phyloP scores from a whole-genome alignment of 2,797 vertebrate species.

The Pitangus sulphuratus region DNA sequence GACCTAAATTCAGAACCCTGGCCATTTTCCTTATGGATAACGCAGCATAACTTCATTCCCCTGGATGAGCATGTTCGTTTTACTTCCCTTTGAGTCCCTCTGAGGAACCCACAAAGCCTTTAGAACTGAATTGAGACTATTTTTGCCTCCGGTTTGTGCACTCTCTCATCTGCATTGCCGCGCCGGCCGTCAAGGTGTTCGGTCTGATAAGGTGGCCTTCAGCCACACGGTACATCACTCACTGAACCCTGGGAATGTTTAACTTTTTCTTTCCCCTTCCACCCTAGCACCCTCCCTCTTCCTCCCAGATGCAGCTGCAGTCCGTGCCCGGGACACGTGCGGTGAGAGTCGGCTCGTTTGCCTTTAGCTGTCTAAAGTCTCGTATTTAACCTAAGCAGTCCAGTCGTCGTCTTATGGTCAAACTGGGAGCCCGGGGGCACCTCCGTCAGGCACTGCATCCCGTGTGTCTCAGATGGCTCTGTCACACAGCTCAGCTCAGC shows the following conservation, averaged over 20 bases:
- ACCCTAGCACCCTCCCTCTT: constrained; percentile 71
- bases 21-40: not conserved
- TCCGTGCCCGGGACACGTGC: constrained; percentile 63
- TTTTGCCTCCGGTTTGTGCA: not conserved
- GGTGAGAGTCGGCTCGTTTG: constrained; percentile 66
- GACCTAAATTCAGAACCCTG: not conserved
- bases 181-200: not conserved
- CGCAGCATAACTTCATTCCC: not conserved
- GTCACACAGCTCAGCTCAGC: not conserved
- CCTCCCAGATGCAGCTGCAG: constrained; percentile 70
- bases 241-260: constrained; percentile 28
- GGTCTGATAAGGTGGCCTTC: not conserved
- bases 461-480: not conserved
- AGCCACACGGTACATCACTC: not conserved
- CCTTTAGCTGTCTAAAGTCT: constrained; percentile 70
- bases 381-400: constrained; percentile 38
- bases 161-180: not conserved
- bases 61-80: not conserved
- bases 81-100: not conserved
- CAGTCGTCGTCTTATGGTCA: constrained; percentile 25
- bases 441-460: not conserved
- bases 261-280: constrained; percentile 68
- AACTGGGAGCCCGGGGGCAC: not conserved
- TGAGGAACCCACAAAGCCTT: not conserved
- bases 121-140: not conserved